Percentiles rank a stretch among this genome's conserved stretches.
These are phyloP conservation scores for Syrrhaptes paradoxus DNA, from an alignment of 2,113 vertebrate genomes.

Conservation along the genomic window DNA sequence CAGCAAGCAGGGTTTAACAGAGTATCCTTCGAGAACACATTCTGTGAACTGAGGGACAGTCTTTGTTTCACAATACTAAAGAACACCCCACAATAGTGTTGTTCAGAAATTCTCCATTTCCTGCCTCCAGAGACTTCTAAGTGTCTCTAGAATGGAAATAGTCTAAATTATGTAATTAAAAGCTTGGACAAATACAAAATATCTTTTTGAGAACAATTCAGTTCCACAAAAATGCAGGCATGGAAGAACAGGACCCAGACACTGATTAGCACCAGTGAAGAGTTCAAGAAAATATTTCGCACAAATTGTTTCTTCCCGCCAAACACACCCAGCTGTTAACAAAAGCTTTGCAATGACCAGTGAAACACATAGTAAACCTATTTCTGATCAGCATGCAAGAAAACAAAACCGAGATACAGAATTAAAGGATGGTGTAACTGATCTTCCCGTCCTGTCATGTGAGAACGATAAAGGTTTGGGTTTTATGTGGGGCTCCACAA, in stretches of 20 bases:
- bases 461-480: neutral
- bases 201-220: neutral
- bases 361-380: neutral
- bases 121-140: neutral
- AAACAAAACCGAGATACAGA: neutral
- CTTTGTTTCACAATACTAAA: neutral
- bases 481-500: neutral
- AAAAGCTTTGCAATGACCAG: neutral
- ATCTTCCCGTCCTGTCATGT: neutral
- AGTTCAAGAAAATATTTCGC: neutral
- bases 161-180: neutral
- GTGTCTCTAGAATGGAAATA: neutral
- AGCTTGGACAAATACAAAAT: neutral
- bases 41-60: neutral
- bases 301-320: neutral
- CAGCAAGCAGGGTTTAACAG: neutral
- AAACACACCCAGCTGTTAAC: neutral
- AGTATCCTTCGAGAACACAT: neutral
- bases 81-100: neutral
- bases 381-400: neutral
- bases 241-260: neutral
- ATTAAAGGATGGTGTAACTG: neutral
- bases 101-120: neutral
- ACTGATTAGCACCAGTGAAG: neutral
- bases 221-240: neutral